Conservation (phyloP, 2,797 vertebrate genomes). For the Hapalemur alaotrensis region DNA sequence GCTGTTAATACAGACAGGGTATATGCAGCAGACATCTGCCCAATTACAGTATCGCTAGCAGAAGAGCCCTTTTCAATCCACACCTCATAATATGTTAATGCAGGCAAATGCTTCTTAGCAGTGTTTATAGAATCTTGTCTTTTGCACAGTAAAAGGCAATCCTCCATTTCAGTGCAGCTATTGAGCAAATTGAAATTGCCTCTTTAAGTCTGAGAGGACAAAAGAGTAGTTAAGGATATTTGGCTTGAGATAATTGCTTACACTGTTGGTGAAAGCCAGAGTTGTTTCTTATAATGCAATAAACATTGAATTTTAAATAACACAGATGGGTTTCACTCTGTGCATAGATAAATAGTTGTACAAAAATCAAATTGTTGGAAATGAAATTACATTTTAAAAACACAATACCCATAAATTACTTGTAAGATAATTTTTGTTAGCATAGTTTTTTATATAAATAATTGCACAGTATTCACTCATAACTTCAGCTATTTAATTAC, state of each 20-base stretch:
- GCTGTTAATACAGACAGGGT: not conserved
- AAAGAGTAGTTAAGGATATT: constrained; percentile 60
- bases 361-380: constrained; percentile 33
- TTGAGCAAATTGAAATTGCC: constrained; percentile 63
- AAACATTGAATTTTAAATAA: constrained; percentile 61
- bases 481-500: constrained; percentile 6
- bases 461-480: not conserved
- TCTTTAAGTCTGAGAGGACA: constrained; percentile 58
- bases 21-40: constrained; percentile 30
- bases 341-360: constrained; percentile 37
- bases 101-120: constrained; percentile 40
- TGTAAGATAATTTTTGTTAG: constrained; percentile 19
- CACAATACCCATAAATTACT: not conserved
- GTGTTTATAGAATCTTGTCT: constrained; percentile 57
- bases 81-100: constrained; percentile 45
- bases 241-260: constrained; percentile 60
- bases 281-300: constrained; percentile 46
- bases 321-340: constrained; percentile 41
- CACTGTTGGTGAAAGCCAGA: constrained; percentile 2
- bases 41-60: not conserved
- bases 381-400: constrained; percentile 53
- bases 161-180: constrained; percentile 34
- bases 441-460: constrained; percentile 45
- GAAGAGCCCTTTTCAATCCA: constrained; percentile 34
- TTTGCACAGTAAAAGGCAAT: constrained; percentile 48